These are phyloP conservation scores for Benitochromis conjunctus DNA, from an alignment of 2,113 vertebrate genomes.

Conservation along the genomic window DNA sequence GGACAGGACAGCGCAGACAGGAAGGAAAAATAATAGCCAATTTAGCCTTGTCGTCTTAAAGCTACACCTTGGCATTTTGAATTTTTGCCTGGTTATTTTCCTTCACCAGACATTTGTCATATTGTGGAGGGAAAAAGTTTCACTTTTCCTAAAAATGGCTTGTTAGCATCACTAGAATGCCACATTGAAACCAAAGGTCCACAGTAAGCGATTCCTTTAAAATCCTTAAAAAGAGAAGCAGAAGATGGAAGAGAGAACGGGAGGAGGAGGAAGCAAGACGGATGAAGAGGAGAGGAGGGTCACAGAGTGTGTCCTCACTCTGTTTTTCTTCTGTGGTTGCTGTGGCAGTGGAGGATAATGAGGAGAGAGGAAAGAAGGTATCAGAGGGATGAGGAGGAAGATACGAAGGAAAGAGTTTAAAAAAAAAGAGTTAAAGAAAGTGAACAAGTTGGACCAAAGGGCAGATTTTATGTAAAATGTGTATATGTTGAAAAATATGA, in stretches of 20 bases:
- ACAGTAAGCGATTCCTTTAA: conserved; percentile 33
- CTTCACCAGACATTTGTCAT: conserved; percentile 46
- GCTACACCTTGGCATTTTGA: conserved; percentile 63
- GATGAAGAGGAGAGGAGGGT: conserved; percentile 16
- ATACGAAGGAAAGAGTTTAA: not conserved
- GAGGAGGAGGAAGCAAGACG: not conserved
- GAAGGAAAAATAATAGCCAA: conserved; percentile 64
- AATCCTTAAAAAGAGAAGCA: not conserved
- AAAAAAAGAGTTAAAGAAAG: not conserved
- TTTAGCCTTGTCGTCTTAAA: conserved; percentile 62
- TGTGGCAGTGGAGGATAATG: conserved; percentile 45
- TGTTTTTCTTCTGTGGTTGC: not conserved
- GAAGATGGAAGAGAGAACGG: not conserved
- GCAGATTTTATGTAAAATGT: not conserved
- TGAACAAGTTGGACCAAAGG: not conserved
- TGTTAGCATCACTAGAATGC: conserved; percentile 56
- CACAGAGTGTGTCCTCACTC: not conserved
- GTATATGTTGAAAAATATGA: not conserved
- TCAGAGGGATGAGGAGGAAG: not conserved
- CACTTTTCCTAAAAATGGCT: conserved; percentile 39
- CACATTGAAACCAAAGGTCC: conserved; percentile 38
- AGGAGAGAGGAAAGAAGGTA: conserved; percentile 21
- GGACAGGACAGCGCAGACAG: conserved; percentile 58
- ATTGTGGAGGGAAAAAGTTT: conserved; percentile 19
- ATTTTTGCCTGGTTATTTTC: conserved; percentile 49